Conservation (phyloP, 2,797 vertebrate species). For the Coreius guichenoti region DNA sequence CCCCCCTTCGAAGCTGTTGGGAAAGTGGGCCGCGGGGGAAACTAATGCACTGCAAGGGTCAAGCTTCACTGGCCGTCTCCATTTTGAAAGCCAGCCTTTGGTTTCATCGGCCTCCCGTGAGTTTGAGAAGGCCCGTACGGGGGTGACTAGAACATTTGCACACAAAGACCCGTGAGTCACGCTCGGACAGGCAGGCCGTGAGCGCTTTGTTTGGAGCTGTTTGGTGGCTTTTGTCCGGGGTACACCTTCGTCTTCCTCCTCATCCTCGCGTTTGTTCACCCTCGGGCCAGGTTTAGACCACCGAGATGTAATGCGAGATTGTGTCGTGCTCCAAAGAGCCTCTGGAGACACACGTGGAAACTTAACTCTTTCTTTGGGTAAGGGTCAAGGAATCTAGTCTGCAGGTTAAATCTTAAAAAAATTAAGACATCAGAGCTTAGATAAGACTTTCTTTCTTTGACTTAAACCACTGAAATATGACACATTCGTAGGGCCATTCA, state of each 20-base stretch:
- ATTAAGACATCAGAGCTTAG: conserved; percentile 15
- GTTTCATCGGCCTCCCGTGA: conserved; percentile 45
- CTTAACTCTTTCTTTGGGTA: conserved; percentile 48
- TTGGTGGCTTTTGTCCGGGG: conserved; percentile 65
- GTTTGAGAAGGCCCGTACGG: not conserved
- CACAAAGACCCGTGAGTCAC: conserved; percentile 49
- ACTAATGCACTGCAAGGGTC: conserved; percentile 58
- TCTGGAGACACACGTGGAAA: conserved; percentile 55
- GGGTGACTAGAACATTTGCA: conserved; percentile 50
- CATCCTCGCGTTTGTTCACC: conserved; percentile 45
- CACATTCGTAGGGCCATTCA: conserved; percentile 27
- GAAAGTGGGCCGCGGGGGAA: conserved; percentile 45
- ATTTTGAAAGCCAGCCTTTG: conserved; percentile 51
- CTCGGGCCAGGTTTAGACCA: conserved; percentile 58
- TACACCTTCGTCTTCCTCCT: conserved; percentile 55
- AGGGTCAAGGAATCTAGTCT: conserved; percentile 62
- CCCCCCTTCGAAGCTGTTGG: conserved; percentile 27
- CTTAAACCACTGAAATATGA: conserved; percentile 48
- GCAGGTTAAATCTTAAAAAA: conserved; percentile 52
- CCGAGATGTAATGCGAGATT: conserved; percentile 66
- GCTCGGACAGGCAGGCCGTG: conserved; percentile 50
- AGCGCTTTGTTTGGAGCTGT: conserved; percentile 60
- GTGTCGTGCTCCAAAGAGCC: conserved; percentile 49
- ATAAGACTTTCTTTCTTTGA: conserved; percentile 42
- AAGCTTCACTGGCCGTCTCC: conserved; percentile 61